Evolutionary conservation across 1,140 invertebrate genomes (phyloP).

Genomic region (Hesperophylax magnus): DNA sequence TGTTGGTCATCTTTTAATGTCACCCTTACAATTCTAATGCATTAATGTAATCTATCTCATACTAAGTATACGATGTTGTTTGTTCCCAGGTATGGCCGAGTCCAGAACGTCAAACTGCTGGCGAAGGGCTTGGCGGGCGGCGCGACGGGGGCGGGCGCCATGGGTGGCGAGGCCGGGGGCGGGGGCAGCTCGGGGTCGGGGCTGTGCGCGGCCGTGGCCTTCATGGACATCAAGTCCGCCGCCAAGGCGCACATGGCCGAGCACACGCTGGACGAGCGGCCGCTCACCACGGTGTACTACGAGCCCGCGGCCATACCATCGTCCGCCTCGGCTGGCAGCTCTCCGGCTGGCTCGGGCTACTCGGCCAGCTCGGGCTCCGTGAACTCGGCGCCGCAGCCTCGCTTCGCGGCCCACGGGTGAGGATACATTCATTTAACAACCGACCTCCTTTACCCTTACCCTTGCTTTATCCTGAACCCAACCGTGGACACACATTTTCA

Average conservation of each 20-base stretch:
- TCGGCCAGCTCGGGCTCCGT: constrained; percentile 74
- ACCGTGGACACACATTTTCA: constrained; percentile 1
- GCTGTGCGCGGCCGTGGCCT: constrained; percentile 90
- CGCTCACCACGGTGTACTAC: constrained; percentile 93
- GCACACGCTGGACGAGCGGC: constrained; percentile 88
- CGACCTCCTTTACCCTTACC: neutral
- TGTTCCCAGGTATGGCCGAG: constrained; percentile 91
- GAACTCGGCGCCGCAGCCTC: constrained; percentile 68
- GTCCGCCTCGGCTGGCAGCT: constrained; percentile 68
- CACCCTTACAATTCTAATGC: no score
- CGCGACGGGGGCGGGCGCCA: constrained; percentile 64
- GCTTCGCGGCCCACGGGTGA: constrained; percentile 60
- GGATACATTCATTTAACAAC: neutral
- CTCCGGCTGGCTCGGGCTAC: constrained; percentile 73
- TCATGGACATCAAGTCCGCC: constrained; percentile 97
- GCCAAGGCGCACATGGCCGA: constrained; percentile 92
- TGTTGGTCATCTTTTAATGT: no score
- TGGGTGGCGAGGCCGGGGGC: constrained; percentile 69
- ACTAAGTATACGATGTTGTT: no score
- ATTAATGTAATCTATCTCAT: no score
- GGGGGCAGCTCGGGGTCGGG: constrained; percentile 69
- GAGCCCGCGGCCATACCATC: constrained; percentile 84
- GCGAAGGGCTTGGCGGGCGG: constrained; percentile 71
- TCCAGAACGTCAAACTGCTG: constrained; percentile 95
- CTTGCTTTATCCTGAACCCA: neutral